Evolutionary conservation across 2,888 invertebrate genomes (phyloP), one percentile per base, ranked within the genome.

Genomic region (Orthosia gracilis): DNA sequence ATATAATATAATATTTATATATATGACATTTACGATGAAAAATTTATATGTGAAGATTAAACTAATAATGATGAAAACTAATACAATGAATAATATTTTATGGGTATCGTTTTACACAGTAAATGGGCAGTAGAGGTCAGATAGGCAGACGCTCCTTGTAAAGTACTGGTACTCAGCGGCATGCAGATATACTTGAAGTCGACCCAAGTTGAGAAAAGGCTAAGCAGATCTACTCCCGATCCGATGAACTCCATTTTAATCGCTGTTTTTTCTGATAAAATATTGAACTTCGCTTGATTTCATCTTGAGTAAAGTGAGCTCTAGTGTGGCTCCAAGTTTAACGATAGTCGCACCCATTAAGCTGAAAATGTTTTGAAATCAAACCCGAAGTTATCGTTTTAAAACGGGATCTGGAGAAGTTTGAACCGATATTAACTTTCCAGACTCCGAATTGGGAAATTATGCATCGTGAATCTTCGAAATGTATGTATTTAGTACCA

Each of bases 311-410:
- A 49, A 75, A 79, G 50, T 50, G 31, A 69, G 23, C 47, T 78
- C 52, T 62, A 55, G 54, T 52, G 55, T 49, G 50, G n/a, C 49
- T 52, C 18, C 15, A 68, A 81, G 57, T 65, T 70, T 9, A 61
- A 54, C 47, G 62, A 69, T 72, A 83, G 63, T 61, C 64, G 40
- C 45, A 52, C 65, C 78, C 58, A 57, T 73, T 69, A 69, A 67
- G n/a, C 50, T 26, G 47, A 66, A 59, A 68, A 65, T 81, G 54
- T 61, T 68, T 82, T 62, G 3, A 66, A 69, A 18, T 66, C 17
- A 62, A 80, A 69, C 7, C 31, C 66, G 11, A 70, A 70, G 49
- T 62, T 47, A 52, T 73, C 63, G 52, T 72, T 69, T 57, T 26
- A 62, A 59, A 73, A 70, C 55, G 49, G 40, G 40, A 78, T 72